Base-by-base conservation (phyloP, 2,113 vertebrate genomes). In the Sus scrofa region DNA sequence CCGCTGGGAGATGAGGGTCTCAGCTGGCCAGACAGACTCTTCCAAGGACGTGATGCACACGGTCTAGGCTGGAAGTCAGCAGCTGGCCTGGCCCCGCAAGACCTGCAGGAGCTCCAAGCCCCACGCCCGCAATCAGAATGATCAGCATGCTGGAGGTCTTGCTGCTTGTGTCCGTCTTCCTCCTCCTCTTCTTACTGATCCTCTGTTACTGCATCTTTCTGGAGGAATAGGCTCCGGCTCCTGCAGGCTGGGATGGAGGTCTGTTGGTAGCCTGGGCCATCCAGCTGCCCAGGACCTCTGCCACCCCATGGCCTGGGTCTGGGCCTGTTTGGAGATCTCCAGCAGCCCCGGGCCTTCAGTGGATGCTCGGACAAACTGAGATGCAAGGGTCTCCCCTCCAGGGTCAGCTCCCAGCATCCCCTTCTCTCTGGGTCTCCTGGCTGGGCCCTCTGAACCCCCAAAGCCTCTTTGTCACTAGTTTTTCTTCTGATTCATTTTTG, bases 201-300 rank as follows among this genome's bases (percentile, higher is more conserved):
- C 54, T 96, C 79, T 89, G 95, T 75, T 92, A 94, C 60, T 96
- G 44, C n/a, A 1, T 95, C 58, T 94, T 63, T 85, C 60, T 0
- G 87, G 30, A 79, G 83, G 8, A 86, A 52, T 86, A 92, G 8
- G 6, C 65, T 70, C 22, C 1, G 52, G 73, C 24, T 68, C 74
- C 74, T 67, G 12, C 32, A 32, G 52, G n/a, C 30, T 74, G 18
- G 52, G 75, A 30, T 11, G 32, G 84, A 94, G 50, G 11, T 24
- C 58, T 34, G 8, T 7, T 11, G 14, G 37, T 94, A 73, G 18
- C 11, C 27, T 34, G 20, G 26, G 56, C 68, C 60, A 27, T 34
- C 70, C 37, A 27, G 37, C 52, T 0, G 19, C 54, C 58, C 16
- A 13, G 27, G 19, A 3, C 13, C 34, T 83, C 50, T 84, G 71